phyloP scores from a whole-genome alignment of 1,140 invertebrate species.

The Hesperophylax magnus region DNA sequence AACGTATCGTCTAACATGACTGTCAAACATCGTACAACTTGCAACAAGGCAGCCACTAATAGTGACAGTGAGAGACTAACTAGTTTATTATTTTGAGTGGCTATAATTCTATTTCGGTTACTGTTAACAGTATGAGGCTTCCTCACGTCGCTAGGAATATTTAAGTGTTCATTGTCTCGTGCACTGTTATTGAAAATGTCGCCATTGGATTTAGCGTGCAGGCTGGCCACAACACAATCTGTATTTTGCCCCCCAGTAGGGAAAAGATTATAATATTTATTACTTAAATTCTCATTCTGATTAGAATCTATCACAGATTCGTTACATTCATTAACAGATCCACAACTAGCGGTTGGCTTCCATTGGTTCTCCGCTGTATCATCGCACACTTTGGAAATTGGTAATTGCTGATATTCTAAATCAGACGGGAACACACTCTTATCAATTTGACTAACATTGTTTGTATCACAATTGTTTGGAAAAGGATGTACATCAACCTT shows the following conservation, averaged over 20 bases:
- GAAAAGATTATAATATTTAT: slow-evolving; percentile 14
- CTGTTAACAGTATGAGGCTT: not conserved
- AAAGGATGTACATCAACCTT: slow-evolving; percentile 41
- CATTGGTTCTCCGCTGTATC: not conserved
- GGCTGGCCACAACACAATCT: not conserved
- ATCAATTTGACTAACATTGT: slow-evolving; percentile 1
- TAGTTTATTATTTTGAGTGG: slow-evolving; percentile 62
- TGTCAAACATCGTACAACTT: slow-evolving; percentile 66
- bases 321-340: slow-evolving; percentile 24
- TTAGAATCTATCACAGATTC: slow-evolving; percentile 46
- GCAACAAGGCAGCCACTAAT: slow-evolving; percentile 65
- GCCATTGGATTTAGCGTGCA: not conserved
- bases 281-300: slow-evolving; percentile 35
- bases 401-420: not conserved
- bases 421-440: slow-evolving; percentile 17
- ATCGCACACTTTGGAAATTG: slow-evolving; percentile 1
- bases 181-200: slow-evolving; percentile 1
- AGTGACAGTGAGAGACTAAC: slow-evolving; percentile 67
- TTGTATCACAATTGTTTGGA: slow-evolving; percentile 13
- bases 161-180: slow-evolving; percentile 4
- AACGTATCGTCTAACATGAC: slow-evolving; percentile 66
- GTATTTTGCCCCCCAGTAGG: not conserved
- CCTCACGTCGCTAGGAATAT: slow-evolving; percentile 1
- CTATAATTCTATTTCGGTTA: slow-evolving; percentile 46
- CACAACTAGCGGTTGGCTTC: slow-evolving; percentile 6